Base-by-base conservation (phyloP, 1,140 invertebrate genomes). In the Drosophila novamexicana region DNA sequence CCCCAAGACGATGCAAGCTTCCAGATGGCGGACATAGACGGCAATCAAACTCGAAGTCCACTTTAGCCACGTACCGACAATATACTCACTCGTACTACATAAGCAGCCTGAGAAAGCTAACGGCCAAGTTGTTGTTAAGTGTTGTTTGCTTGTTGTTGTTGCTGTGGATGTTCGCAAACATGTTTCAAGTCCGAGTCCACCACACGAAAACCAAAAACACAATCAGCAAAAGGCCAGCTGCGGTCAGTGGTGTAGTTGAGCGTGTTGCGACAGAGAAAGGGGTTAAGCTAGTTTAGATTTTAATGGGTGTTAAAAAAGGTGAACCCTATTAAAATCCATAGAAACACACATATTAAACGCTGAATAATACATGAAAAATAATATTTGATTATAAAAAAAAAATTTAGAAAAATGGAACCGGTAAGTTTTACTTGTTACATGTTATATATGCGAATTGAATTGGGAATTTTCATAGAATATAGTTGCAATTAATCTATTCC, bases 121-220 rank as follows among this genome's bases (percentile, higher is more conserved):
- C 83, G 83, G 79, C 50, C 68, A 66, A 70, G 54, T 59, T 44
- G 42, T 45, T 57, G 57, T 53, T 58, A 37, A 29, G 22, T 29
- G 64, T 14, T 59, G 14, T 47, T 22, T 42, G 36, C 37, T 29
- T 29, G 47, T 8, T 37, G 32, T 56, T 45, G 58, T 53, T 53
- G 63, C 8, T 47, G 59, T 34, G 58, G 56, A 52, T 72, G 56
- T 56, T 49, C 47, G 29, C 76, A 86, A 86, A 86, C 82, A 86
- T 82, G 82, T 85, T 85, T 86, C 77, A 59, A 75, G 79, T 86
- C 73, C 66, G 72, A 45, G 63, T 37, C 37, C 44, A 49, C 32
- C 75, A 74, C 64, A 68, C 64, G 66, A 77, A 81, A 70, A 65
- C 73, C 69, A 69, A 83, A 77, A 69, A 69, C 36, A 77, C 75